A percentile compares a stretch with the other conserved stretches of the same genome.
Evolutionary conservation across 2,888 invertebrate genomes (phyloP).

Genomic region (Isoperla grammatica): DNA sequence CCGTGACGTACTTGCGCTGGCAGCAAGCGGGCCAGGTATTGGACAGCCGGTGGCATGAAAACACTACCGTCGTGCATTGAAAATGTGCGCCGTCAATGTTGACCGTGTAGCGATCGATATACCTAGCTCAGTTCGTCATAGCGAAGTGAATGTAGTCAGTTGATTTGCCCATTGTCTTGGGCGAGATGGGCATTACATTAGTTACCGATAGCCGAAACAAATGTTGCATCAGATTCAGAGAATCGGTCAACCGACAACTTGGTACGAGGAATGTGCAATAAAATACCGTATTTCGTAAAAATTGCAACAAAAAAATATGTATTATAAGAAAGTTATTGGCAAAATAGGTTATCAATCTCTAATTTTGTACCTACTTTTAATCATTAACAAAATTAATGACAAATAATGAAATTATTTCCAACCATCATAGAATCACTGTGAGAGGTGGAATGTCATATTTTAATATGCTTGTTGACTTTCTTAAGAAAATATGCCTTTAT

Average conservation of each 20-base stretch:
- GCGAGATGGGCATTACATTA: slow-evolving; percentile 25
- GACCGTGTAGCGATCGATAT: background rate
- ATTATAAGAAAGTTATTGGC: background rate
- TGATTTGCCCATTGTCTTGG: too few species aligned
- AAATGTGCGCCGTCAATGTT: background rate
- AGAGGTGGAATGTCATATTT: slow-evolving; percentile 26
- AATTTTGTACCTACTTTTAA: slow-evolving; percentile 27
- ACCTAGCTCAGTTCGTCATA: background rate
- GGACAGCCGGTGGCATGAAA: too few species aligned
- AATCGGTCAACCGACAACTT: background rate
- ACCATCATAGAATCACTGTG: slow-evolving; percentile 17
- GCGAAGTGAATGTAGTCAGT: too few species aligned
- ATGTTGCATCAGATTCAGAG: slow-evolving; percentile 7
- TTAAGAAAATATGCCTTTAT: slow-evolving; percentile 30
- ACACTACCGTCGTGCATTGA: background rate
- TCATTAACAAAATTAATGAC: slow-evolving; percentile 15
- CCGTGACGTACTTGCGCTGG: background rate
- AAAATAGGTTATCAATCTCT: slow-evolving; percentile 18
- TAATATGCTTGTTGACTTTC: slow-evolving; percentile 30
- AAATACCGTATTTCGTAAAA: slow-evolving; percentile 8
- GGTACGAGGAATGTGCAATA: slow-evolving; percentile 24
- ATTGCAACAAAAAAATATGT: background rate
- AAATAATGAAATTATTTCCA: slow-evolving; percentile 17
- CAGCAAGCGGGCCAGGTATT: background rate
- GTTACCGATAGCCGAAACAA: slow-evolving; percentile 19